phyloP scores from a whole-genome alignment of 2,888 invertebrate species.

The Drosophila borborema region DNA sequence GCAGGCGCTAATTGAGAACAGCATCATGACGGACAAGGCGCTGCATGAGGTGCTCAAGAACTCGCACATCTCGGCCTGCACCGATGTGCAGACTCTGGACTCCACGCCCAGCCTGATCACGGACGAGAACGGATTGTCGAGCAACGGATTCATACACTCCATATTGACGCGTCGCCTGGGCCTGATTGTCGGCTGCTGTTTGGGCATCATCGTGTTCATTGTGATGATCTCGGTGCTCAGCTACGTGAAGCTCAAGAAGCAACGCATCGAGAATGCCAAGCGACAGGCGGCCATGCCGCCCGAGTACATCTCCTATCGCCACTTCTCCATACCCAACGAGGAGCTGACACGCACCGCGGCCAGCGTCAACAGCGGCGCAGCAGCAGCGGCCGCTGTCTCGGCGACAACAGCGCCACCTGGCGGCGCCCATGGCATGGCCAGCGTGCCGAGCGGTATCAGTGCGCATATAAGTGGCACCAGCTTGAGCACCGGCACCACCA shows the following conservation, averaged over 20 bases:
- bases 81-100: constrained; percentile 91
- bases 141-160: constrained; percentile 90
- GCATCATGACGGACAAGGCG: constrained; percentile 87
- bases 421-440: constrained; percentile 50
- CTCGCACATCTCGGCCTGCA: constrained; percentile 91
- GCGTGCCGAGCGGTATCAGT: constrained; percentile 84
- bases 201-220: constrained; percentile 94
- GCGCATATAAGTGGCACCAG: constrained; percentile 84
- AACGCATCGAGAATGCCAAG: constrained; percentile 90
- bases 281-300: constrained; percentile 89
- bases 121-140: constrained; percentile 87
- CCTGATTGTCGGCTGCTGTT: constrained; percentile 93
- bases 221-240: constrained; percentile 93
- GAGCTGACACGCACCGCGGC: constrained; percentile 84
- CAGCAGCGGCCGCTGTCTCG: constrained; percentile 30
- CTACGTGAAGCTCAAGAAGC: constrained; percentile 94
- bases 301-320: constrained; percentile 92
- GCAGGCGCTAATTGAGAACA: constrained; percentile 85
- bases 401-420: constrained; percentile 5
- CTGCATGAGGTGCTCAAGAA: constrained; percentile 88
- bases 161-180: constrained; percentile 93
- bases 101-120: constrained; percentile 88
- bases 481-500: constrained; percentile 81
- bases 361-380: constrained; percentile 45
- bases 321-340: constrained; percentile 90